Evolutionary conservation across 1,140 invertebrate species (phyloP), one percentile per base, ranked within the genome.

Genomic region (Chymomyza costata): DNA sequence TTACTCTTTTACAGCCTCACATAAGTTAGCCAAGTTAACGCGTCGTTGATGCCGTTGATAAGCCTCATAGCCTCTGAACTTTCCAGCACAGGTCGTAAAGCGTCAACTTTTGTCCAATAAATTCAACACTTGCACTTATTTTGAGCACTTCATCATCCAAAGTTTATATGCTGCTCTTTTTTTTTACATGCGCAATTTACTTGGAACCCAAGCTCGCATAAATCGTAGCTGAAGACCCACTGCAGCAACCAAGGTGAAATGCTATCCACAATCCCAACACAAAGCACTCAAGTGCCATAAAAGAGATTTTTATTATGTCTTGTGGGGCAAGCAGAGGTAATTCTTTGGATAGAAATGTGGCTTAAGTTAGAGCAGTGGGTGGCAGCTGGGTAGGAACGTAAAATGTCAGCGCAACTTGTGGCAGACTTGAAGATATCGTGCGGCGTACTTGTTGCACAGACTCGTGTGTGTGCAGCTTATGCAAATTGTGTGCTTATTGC

Each of bases 261-360:
- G 73, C 73, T 80, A 68, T 73, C 73, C 73, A 78, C 73, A 78
- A 80, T 78, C 73, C 67, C 54, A 73, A 73, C 73, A 73, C 73
- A 58, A 67, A 73, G 58, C 73, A 80, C 73, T 78, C 80, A 80
- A 78, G 71, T 78, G 73, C 73, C 73, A 80, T 78, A 78, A 78
- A 78, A 78, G 73, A 78, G 73, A 80, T 78, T 78, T 78, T 78
- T 78, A 78, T 78, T 80, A 78, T 80, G 67, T 80, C 71, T 78
- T 78, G 63, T 66, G 63, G 34, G 61, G 46, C 58, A 47, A 60
- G 60, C 54, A 50, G 40, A 63, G 52, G 58, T 53, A 57, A 53
- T 63, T 62, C 38, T 38, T 35, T 51, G 44, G 19, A 30, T 46
- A 18, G 11, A 16, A 43, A 25, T 5, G 30, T 13, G n/a, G 11